Conservation (phyloP, 2,888 invertebrate genomes). For the Phengaris arion region DNA sequence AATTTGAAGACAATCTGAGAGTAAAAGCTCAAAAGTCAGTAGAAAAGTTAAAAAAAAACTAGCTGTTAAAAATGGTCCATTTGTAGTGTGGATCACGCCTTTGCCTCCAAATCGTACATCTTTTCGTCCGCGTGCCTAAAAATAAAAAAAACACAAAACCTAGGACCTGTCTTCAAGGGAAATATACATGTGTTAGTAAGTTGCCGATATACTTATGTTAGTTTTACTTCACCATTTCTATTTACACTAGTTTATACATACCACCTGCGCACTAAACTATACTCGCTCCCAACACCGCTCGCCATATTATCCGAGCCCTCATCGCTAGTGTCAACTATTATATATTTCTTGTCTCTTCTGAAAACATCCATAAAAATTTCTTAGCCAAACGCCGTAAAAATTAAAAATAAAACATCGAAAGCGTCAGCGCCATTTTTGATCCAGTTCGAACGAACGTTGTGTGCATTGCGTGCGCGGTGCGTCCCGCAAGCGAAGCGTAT, state of each 20-base stretch:
- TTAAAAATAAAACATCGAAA: constrained; percentile 30
- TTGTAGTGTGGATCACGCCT: constrained; percentile 55
- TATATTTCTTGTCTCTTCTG: constrained; percentile 68
- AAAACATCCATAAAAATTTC: constrained; percentile 56
- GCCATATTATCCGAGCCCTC: constrained; percentile 55
- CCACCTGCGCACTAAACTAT: constrained; percentile 67
- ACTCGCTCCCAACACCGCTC: constrained; percentile 61
- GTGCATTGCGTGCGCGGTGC: constrained; percentile 33
- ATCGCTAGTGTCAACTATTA: constrained; percentile 68
- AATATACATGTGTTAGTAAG: constrained; percentile 31
- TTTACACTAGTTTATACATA: constrained; percentile 56
- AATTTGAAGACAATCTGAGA: too few species aligned
- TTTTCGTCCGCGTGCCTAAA: constrained; percentile 71
- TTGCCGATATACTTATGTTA: constrained; percentile 8
- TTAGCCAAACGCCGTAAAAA: constrained; percentile 37
- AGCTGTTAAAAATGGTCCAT: background rate
- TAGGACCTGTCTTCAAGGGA: constrained; percentile 35
- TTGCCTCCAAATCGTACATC: constrained; percentile 68
- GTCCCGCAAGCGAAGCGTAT: constrained; percentile 43
- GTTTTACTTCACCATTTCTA: constrained; percentile 11
- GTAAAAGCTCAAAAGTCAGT: too few species aligned
- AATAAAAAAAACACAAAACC: constrained; percentile 44
- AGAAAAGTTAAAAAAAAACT: background rate
- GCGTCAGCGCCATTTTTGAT: constrained; percentile 35
- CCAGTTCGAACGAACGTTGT: constrained; percentile 32